Conservation (phyloP, 2,888 invertebrate genomes). For the Schrankia costaestrigalis region DNA sequence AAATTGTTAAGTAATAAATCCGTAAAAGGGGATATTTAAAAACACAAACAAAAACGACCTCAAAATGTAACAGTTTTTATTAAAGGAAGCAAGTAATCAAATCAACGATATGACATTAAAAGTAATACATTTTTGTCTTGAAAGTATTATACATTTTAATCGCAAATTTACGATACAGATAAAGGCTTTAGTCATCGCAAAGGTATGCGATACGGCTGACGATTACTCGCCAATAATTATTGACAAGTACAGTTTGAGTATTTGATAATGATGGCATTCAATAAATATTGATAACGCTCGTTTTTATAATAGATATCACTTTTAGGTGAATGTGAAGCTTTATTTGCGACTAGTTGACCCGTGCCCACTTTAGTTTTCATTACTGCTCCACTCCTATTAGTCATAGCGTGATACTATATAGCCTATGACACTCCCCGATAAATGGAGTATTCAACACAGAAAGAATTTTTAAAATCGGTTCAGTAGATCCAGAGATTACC, state of each 20-base stretch:
- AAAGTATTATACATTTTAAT: conserved; percentile 6
- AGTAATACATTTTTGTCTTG: conserved; percentile 1
- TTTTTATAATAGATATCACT: conserved; percentile 17
- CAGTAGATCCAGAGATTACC: too few species aligned
- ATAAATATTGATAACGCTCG: conserved; percentile 32
- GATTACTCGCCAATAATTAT: conserved; percentile 39
- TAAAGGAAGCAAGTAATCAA: not conserved
- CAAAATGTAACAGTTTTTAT: too few species aligned
- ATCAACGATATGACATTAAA: conserved; percentile 2
- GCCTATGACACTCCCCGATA: too few species aligned
- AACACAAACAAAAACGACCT: too few species aligned
- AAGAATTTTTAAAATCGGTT: too few species aligned
- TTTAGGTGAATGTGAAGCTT: conserved; percentile 20
- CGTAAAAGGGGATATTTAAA: too few species aligned
- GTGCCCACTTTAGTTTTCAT: too few species aligned
- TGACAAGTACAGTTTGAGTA: conserved; percentile 29
- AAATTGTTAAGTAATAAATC: too few species aligned
- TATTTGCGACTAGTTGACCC: conserved; percentile 15
- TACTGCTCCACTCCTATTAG: too few species aligned
- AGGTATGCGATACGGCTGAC: conserved; percentile 33
- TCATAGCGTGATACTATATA: too few species aligned
- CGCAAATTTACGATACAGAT: conserved; percentile 22
- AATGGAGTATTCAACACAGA: too few species aligned
- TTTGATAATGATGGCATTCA: conserved; percentile 34
- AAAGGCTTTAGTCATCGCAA: conserved; percentile 36